Evolutionary conservation across 2,888 invertebrate species (phyloP), one percentile per base, ranked within the genome.

Genomic region (Bellardia bayeri): DNA sequence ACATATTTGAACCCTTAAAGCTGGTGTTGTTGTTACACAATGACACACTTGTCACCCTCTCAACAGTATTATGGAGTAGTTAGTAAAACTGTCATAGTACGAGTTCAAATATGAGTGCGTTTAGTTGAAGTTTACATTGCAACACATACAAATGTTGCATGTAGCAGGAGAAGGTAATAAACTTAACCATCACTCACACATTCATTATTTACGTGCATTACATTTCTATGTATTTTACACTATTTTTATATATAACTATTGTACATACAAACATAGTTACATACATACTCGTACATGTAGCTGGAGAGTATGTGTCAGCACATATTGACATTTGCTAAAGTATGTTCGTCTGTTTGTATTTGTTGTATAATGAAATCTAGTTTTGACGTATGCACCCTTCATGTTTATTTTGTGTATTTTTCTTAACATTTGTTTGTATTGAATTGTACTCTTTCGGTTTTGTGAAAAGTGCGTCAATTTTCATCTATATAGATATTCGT

Each of bases 11-110:
- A 78, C 58, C 30, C 42, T 23, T 68, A 5, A 40, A 45, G n/a
- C 30, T 64, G 45, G 54, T 63, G 33, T 72, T 58, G 4, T 51
- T 63, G 33, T 72, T 72, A 8, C 51, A 69, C 68, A 69, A 74
- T 86, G 83, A 86, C 75, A 86, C 66, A 86, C 83, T 83, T 86
- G 86, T 76, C 86, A 83, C 58, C 23, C 61, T 54, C 58, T 76
- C 51, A 76, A 78, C 66, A 78, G 78, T 58, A 76, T 51, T 61
- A 76, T 51, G 54, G 42, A 66, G 79, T 58, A 58, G 49, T 68
- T 76, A 56, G 56, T 14, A 66, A 40, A 49, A 74, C 42, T 74
- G 37, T 49, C 54, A 72, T 11, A 42, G 16, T 5, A 71, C 5
- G 51, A 23, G 42, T 40, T 30, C 6, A 23, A 23, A 23, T 23